These are phyloP conservation scores for Apotomis capreana DNA, from an alignment of 2,888 invertebrate species.

Conservation along the genomic window DNA sequence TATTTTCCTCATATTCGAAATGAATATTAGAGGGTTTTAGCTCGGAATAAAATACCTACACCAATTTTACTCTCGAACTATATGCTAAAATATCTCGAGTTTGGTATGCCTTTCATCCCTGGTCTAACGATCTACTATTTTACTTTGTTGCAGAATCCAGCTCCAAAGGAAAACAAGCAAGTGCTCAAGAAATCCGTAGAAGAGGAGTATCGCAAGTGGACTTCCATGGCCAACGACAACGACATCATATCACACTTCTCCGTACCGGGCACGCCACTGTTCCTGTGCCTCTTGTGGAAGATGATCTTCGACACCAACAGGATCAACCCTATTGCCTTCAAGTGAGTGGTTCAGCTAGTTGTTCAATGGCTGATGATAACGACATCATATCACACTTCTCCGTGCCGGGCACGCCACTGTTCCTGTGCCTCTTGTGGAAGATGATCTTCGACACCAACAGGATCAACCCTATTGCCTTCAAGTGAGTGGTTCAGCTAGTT, in stretches of 20 bases:
- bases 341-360: conserved; percentile 80
- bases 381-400: conserved; percentile 98
- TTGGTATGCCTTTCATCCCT: too few relatives aligned
- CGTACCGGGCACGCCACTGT: conserved; percentile 95
- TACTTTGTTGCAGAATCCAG: conserved; percentile 84
- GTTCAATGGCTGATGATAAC: conserved; percentile 93
- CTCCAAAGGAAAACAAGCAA: conserved; percentile 94
- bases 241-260: conserved; percentile 98
- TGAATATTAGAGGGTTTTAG: too few relatives aligned
- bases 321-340: conserved; percentile 97
- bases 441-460: conserved; percentile 97
- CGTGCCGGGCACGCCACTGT: conserved; percentile 95
- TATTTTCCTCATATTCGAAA: too few relatives aligned
- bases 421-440: conserved; percentile 96
- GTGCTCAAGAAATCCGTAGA: conserved; percentile 96
- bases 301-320: conserved; percentile 97
- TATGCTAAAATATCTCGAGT: too few relatives aligned
- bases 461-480: conserved; percentile 97
- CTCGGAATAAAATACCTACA: too few relatives aligned
- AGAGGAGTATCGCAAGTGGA: conserved; percentile 98
- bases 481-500: conserved; percentile 80
- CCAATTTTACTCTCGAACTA: too few relatives aligned
- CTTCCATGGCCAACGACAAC: conserved; percentile 97
- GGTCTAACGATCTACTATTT: too few relatives aligned
- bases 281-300: conserved; percentile 96